Evolutionary conservation across 2,797 vertebrate genomes (phyloP).

Genomic region (Hoplostethus mediterraneus): DNA sequence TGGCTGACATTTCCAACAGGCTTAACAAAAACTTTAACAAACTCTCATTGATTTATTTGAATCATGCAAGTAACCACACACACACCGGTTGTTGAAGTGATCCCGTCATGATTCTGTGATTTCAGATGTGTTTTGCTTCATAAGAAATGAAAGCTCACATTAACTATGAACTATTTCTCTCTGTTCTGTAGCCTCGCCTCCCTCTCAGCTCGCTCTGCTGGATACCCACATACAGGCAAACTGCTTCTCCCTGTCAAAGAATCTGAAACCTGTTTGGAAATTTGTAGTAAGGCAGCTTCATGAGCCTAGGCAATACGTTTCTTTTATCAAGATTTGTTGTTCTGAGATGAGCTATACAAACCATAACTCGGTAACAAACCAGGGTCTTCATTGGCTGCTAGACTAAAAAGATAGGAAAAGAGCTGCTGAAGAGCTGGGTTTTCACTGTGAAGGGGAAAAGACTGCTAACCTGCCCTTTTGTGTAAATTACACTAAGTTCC

Average conservation of each 20-base stretch:
- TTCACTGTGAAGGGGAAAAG: conserved; percentile 10
- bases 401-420: conserved; percentile 22
- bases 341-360: conserved; percentile 22
- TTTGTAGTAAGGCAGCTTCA: not conserved
- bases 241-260: not conserved
- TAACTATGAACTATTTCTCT: not conserved
- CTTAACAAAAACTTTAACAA: too few species aligned
- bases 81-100: not conserved
- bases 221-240: not conserved
- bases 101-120: not conserved
- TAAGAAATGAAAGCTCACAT: not conserved
- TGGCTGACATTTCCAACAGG: not conserved
- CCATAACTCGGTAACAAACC: too few species aligned
- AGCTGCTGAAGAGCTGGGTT: not conserved
- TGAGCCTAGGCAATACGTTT: not conserved
- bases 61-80: not conserved
- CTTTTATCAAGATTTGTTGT: conserved; percentile 4
- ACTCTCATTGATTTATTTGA: too few species aligned
- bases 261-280: conserved; percentile 20
- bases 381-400: conserved; percentile 25
- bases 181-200: not conserved
- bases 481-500: conserved; percentile 25
- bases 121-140: not conserved
- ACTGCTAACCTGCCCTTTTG: conserved; percentile 21
- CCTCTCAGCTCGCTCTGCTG: not conserved